A percentile compares a stretch with the other conserved stretches of the same genome.
These are phyloP conservation scores for Onchidella celtica DNA, from an alignment of 2,888 invertebrate genomes.

Conservation along the genomic window DNA sequence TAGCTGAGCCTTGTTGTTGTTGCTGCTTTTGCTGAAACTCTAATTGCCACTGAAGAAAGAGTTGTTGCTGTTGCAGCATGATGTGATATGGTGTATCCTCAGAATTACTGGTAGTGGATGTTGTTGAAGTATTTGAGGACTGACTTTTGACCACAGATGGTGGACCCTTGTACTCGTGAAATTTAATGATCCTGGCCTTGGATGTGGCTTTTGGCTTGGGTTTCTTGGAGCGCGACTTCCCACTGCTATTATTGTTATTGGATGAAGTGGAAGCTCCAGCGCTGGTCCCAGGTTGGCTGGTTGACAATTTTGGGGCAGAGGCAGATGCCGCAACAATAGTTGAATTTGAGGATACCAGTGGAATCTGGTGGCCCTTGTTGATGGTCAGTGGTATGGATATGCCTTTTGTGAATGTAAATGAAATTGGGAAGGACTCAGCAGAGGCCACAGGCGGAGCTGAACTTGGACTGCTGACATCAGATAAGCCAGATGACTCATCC, in stretches of 20 bases:
- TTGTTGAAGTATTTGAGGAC: constrained; percentile 41
- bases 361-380: constrained; percentile 11
- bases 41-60: constrained; percentile 92
- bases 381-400: constrained; percentile 33
- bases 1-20: constrained; percentile 58
- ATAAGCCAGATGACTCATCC: constrained; percentile 71
- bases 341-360: constrained; percentile 21
- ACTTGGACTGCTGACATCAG: constrained; percentile 69
- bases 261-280: constrained; percentile 11
- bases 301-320: constrained; percentile 14
- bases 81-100: constrained; percentile 73
- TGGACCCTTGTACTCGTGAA: constrained; percentile 92
- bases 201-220: constrained; percentile 88
- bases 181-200: constrained; percentile 94
- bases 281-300: constrained; percentile 34
- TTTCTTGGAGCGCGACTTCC: constrained; percentile 83
- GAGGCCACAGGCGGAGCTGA: constrained; percentile 65
- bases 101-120: constrained; percentile 32
- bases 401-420: constrained; percentile 42
- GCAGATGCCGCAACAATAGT: constrained; percentile 17
- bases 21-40: constrained; percentile 88
- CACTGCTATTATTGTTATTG: constrained; percentile 49
- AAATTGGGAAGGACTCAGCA: constrained; percentile 39
- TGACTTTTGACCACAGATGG: constrained; percentile 90
- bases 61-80: constrained; percentile 93